These are phyloP conservation scores for Thumatha senex DNA, from an alignment of 2,888 invertebrate genomes.

Conservation along the genomic window DNA sequence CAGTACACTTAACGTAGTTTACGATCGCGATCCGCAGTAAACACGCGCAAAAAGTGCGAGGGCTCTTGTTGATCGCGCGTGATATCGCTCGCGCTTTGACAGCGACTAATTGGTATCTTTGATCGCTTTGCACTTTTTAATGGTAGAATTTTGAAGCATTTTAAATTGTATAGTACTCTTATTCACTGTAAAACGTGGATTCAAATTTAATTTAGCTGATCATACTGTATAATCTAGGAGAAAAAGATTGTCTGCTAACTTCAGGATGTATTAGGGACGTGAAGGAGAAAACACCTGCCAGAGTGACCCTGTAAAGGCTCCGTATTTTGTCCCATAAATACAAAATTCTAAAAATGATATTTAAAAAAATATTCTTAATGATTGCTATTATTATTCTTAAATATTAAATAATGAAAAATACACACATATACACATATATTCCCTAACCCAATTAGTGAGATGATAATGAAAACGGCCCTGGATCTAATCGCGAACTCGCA, in stretches of 20 bases:
- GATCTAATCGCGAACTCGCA: conserved; percentile 54
- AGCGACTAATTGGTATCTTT: conserved; percentile 58
- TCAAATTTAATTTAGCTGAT: no score
- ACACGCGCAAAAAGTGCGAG: conserved; percentile 48
- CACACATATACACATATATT: conserved; percentile 36
- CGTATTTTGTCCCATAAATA: no score
- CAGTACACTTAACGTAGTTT: conserved; percentile 35
- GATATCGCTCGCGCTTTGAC: conserved; percentile 31
- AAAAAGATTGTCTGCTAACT: no score
- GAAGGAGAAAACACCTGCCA: no score
- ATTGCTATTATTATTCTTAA: no score
- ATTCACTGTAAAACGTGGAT: not conserved
- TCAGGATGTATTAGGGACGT: no score
- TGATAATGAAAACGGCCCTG: conserved; percentile 65
- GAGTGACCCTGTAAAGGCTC: no score
- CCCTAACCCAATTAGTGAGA: conserved; percentile 62
- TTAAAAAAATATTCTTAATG: no score
- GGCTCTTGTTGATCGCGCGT: conserved; percentile 37
- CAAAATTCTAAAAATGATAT: no score
- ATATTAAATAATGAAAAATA: no score
- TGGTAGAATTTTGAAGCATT: conserved; percentile 6
- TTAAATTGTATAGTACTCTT: not conserved
- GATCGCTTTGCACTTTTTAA: conserved; percentile 42
- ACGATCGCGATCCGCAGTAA: conserved; percentile 51
- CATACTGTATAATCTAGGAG: no score